Base-by-base conservation (phyloP, 2,113 vertebrate genomes). In the Thinocorus orbignyianus region DNA sequence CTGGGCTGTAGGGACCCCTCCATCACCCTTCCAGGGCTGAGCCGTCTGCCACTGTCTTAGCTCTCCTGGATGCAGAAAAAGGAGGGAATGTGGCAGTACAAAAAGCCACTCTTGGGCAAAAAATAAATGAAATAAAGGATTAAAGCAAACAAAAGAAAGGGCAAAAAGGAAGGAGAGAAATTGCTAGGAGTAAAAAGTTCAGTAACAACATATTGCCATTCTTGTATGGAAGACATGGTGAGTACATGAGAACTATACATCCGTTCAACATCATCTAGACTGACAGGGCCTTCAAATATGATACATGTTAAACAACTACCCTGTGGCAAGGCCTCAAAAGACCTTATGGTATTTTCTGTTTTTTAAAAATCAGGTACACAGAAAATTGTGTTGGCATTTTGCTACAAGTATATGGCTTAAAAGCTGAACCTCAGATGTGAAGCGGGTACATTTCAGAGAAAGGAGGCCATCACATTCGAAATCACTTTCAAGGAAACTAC, bases 291-390 rank as follows among this genome's bases (percentile, higher is more conserved):
- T 97, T 97, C 95, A 94, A 80, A 90, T 83, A 70, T 5, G 79
- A 91, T 95, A 93, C 95, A 93, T 97, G 95, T 97, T 96, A 96
- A 97, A 95, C 95, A 95, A 96, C 90, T 94, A 71, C 94, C 95
- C 97, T 70, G 86, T 95, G 95, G 97, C 95, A 91, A 80, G 81
- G 86, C 96, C 96, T 97, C 71, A 58, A 81, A 97, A 95, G 94
- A 95, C 96, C 91, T 91, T 93, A 94, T 91, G 65, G 83, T 95
- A 96, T 96, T 95, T 97, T 92, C 95, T 96, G 96, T 58, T 96
- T 97, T 97, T 96, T 92, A 94, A 97, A 95, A 97, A 96, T 94
- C 93, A 96, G 87, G 81, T 96, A 96, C 95, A 90, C 65, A 90
- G 95, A 92, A 93, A 96, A 95, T 84, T 85, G 77, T 91, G 94